These are phyloP conservation scores for Neodiprion virginianus DNA, from an alignment of 1,140 invertebrate genomes.

Conservation along the genomic window DNA sequence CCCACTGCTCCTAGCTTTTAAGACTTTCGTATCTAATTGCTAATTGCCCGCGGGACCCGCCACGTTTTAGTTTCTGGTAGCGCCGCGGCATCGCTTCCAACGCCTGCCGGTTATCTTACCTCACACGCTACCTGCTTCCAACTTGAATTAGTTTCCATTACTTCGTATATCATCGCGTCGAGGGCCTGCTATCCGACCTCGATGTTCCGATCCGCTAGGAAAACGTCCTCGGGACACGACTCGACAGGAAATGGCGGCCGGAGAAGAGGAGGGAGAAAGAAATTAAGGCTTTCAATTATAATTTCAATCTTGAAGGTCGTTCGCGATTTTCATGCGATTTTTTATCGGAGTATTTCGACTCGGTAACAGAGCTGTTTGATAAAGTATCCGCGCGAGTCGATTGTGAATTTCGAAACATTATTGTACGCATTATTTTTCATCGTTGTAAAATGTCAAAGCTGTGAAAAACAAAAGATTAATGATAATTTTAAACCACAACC, in stretches of 20 bases:
- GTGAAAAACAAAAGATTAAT: no score
- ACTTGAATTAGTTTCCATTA: background rate
- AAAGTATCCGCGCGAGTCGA: no score
- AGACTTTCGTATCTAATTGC: slow-evolving; percentile 5
- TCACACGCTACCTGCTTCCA: background rate
- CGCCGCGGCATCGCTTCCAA: background rate
- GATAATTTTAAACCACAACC: no score
- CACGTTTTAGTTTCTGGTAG: background rate
- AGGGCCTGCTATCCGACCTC: background rate
- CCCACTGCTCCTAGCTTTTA: background rate
- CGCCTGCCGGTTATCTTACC: background rate
- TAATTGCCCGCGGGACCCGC: background rate
- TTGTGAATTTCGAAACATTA: no score
- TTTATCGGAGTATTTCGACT: no score
- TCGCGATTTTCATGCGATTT: no score
- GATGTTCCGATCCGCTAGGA: background rate
- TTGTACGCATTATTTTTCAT: no score
- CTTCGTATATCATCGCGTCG: background rate
- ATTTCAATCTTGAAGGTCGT: no score
- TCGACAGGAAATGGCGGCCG: background rate
- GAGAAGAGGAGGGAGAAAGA: background rate
- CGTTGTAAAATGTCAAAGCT: no score
- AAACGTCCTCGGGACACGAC: background rate
- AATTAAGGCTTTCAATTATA: no score
- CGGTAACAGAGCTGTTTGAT: no score